Base-by-base conservation (phyloP, 2,888 invertebrate genomes). In the Microplitis deprimator region DNA sequence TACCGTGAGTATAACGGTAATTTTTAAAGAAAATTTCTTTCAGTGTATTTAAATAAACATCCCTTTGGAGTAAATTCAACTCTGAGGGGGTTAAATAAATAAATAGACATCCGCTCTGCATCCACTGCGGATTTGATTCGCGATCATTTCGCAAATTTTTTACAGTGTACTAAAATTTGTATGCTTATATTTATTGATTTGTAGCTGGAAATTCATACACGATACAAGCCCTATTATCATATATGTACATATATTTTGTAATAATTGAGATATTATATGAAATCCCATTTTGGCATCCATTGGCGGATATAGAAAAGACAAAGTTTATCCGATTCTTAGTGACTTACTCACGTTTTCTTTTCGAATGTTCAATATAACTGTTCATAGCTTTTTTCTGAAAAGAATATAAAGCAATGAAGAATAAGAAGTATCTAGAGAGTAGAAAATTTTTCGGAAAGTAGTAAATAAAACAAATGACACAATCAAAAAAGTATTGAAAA, bases 251-350 rank as follows among this genome's bases (percentile, higher is more conserved):
- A 29, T 29, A 29, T 29, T 29, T 29, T 29, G 73, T 70, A 69
- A 77, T 77, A 65, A 65, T 38, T 73, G 59, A 73, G 60, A 60
- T 73, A 72, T 68, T 39, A 71, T 38, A 61, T 65, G 41, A 20
- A 70, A 73, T 77, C 64, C 73, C 13, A 73, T 65, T 77, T 40
- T 70, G 16, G 65, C 59, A 65, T 64, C 73, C 39, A 59, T 68
- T 68, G 73, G 59, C 70, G 77, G 68, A 73, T 77, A 73, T 77
- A 70, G 69, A 38, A 39, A 10, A 73, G 61, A 64, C 59, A 64
- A 69, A 77, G 77, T 77, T 77, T 74, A 77, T 77, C 77, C 77
- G 70, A 77, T 70, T 73, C 73, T 77, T 60, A 50, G 69, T 73
- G 77, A 77, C 73, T 77, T 77, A 73, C 69, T 77, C 64, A 69